Percentiles rank a stretch among this genome's conserved stretches.
Conservation (phyloP, 2,797 vertebrate genomes). For the Anabas testudineus region DNA sequence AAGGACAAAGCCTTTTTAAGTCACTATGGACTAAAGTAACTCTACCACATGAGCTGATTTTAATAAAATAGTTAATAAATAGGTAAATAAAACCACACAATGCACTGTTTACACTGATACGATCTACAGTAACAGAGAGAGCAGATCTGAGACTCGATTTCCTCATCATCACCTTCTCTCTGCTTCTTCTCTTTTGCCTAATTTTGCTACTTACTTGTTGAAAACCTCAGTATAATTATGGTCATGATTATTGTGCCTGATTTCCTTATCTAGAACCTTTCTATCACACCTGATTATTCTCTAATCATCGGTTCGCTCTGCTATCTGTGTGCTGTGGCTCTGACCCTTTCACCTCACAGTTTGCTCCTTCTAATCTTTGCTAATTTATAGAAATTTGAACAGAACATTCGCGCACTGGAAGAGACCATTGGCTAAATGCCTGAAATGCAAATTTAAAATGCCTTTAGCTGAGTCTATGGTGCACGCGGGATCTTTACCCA, state of each 20-base stretch:
- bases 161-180: not conserved
- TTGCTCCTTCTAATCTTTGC: constrained; percentile 14
- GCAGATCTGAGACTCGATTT: not conserved
- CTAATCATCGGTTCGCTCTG: constrained; percentile 12
- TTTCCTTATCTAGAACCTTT: no score
- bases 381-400: constrained; percentile 14
- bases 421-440: constrained; percentile 29
- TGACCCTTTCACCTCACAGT: constrained; percentile 24
- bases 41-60: no score
- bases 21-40: no score
- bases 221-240: not conserved
- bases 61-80: no score
- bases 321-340: not conserved
- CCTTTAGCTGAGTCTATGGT: constrained; percentile 34
- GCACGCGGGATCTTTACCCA: constrained; percentile 26
- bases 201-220: not conserved
- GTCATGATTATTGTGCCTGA: constrained; percentile 7
- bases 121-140: not conserved
- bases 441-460: constrained; percentile 39
- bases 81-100: no score
- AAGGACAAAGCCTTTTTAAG: no score
- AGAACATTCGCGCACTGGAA: not conserved
- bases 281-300: constrained; percentile 8
- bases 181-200: not conserved
- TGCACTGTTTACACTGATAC: not conserved